Conservation (phyloP, 2,113 vertebrate species). For the Indicator indicator region DNA sequence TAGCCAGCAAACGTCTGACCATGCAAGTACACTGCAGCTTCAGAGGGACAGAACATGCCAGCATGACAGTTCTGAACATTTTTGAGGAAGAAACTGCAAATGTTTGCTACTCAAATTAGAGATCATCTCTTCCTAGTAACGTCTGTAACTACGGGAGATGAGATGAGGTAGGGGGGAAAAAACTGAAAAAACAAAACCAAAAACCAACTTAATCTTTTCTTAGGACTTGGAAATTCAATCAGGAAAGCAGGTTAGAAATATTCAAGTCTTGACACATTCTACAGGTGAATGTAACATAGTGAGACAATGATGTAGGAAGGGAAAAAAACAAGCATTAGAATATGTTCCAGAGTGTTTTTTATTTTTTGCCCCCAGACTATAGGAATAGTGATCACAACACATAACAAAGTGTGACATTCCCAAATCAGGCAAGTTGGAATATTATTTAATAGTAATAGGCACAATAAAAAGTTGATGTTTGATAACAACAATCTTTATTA, state of each 20-base stretch:
- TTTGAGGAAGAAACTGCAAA: neutral
- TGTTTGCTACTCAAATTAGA: neutral
- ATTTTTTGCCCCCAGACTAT: neutral
- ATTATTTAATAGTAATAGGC: neutral
- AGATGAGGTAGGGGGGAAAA: neutral
- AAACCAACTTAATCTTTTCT: neutral
- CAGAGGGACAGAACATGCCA: rapidly evolving
- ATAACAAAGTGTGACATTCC: neutral
- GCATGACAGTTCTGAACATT: neutral
- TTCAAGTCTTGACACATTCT: neutral
- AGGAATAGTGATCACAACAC: neutral
- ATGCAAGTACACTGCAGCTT: neutral
- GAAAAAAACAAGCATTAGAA: neutral
- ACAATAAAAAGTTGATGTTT: neutral
- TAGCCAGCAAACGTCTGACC: neutral
- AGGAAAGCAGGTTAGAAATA: neutral
- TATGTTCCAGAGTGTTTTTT: neutral
- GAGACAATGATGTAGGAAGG: neutral
- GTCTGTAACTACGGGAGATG: neutral
- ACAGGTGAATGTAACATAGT: neutral
- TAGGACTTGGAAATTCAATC: neutral
- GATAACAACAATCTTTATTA: neutral
- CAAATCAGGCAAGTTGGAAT: neutral
- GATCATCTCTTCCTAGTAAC: neutral
- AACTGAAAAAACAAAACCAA: neutral